Base-by-base conservation (phyloP, 2,888 invertebrate species). In the Catocala sponsa region DNA sequence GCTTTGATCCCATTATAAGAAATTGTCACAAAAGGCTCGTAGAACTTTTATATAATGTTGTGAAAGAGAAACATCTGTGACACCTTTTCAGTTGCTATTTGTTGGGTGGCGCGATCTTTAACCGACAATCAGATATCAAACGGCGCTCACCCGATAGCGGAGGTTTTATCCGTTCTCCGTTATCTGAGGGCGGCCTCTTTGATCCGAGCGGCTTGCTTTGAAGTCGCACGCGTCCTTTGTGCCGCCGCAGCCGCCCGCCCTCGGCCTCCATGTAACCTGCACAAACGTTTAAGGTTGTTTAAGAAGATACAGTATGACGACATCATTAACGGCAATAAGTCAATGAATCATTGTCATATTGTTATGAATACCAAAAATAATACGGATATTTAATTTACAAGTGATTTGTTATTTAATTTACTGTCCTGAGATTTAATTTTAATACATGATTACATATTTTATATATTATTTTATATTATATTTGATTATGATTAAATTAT, bases 41-140 rank as follows among this genome's bases (percentile, higher is more conserved):
- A 33, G 32, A 12, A 50, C 43, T 53, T 53, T 48, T 25, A 33
- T 48, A 71, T 57, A 64, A 69, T 72, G 62, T 59, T 72, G 73
- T 72, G 57, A 76, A 72, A 74, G 73, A 78, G 74, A 77, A 78
- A 69, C 74, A 72, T 62, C 63, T 72, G 76, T 81, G 76, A 85
- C 86, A 87, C 86, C 85, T 89, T 84, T 86, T 82, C 76, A 82
- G 74, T 64, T 67, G 74, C 50, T 68, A 56, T 86, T 86, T 85
- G 80, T 80, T 74, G 76, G 72, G 38, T 70, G 76, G 78, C 63
- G 76, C 63, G 84, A 88, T 87, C 84, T 87, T 78, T 82, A 87
- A 82, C 87, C 85, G 83, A 88, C 90, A 91, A 90, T 91, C 91
- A 84, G 86, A 89, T 90, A 90, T 87, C 85, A 90, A 89, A 87